Conservation (phyloP, 2,888 invertebrate genomes). For the Stenodera caucasica region DNA sequence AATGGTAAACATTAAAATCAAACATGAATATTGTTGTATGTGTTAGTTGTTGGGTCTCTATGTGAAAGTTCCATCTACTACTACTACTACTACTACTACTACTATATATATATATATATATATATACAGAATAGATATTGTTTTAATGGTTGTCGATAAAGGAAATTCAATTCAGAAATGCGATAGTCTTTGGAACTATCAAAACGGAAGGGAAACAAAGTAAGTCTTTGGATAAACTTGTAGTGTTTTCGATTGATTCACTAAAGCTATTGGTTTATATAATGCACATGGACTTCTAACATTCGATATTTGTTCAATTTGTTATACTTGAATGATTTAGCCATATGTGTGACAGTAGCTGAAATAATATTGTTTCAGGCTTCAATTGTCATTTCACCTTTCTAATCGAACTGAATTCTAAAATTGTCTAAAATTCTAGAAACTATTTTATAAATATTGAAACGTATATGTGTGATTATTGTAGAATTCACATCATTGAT, state of each 20-base stretch:
- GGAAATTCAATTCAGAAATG: conserved; percentile 23
- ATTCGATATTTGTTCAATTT: conserved; percentile 1
- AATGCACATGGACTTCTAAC: not conserved
- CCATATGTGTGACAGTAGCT: conserved; percentile 5
- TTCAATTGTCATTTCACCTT: not conserved
- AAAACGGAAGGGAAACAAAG: not conserved
- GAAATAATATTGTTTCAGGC: conserved; percentile 27
- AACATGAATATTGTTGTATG: not conserved
- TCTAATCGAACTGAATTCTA: too few relatives aligned
- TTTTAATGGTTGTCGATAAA: conserved; percentile 22
- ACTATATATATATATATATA: not conserved
- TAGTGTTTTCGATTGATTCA: not conserved
- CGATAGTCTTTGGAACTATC: conserved; percentile 5
- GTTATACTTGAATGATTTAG: not conserved
- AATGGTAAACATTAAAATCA: conserved; percentile 15
- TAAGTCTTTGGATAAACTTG: conserved; percentile 4
- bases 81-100: too few relatives aligned
- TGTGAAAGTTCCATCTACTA: conserved; percentile 12
- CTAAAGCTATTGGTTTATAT: not conserved
- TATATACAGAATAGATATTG: conserved; percentile 5
- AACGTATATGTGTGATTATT: too few relatives aligned
- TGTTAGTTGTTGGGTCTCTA: conserved; percentile 1
- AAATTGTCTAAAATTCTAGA: too few relatives aligned
- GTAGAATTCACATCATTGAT: too few relatives aligned
- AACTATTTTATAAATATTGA: too few relatives aligned